These are phyloP conservation scores for Elmis aenea DNA, from an alignment of 2,888 invertebrate genomes.

Conservation along the genomic window DNA sequence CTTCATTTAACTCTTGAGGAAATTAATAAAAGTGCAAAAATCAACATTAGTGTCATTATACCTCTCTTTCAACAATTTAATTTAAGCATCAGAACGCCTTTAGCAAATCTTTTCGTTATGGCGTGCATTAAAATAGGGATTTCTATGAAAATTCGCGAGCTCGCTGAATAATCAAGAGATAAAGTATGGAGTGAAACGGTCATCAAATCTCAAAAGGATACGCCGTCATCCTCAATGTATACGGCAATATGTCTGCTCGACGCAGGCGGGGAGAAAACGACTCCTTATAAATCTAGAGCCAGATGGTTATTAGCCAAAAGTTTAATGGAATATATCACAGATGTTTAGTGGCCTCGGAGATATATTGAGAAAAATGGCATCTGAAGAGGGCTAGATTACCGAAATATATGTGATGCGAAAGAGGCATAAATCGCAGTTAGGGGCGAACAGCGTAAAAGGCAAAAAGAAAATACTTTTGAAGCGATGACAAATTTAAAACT, in stretches of 20 bases:
- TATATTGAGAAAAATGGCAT: constrained; percentile 47
- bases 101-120: too few relatives aligned
- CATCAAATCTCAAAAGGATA: constrained; percentile 19
- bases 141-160: too few relatives aligned
- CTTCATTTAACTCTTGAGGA: too few relatives aligned
- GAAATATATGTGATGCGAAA: constrained; percentile 45
- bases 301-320: constrained; percentile 42
- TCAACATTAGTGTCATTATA: too few relatives aligned
- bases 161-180: constrained; percentile 14
- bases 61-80: too few relatives aligned
- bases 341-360: constrained; percentile 42
- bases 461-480: constrained; percentile 27
- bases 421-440: constrained; percentile 45
- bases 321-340: constrained; percentile 45
- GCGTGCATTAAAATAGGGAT: too few relatives aligned
- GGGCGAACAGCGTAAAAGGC: constrained; percentile 29
- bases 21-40: too few relatives aligned
- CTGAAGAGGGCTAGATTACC: constrained; percentile 45
- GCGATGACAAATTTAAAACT: constrained; percentile 41
- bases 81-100: too few relatives aligned
- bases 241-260: constrained; percentile 16
- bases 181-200: constrained; percentile 15
- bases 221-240: constrained; percentile 18
- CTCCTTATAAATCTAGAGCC: constrained; percentile 24
- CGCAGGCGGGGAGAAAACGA: constrained; percentile 14